A percentile compares a stretch with the other conserved stretches of the same genome.
phyloP scores from a whole-genome alignment of 2,888 invertebrate genomes.

The Leistus spinibarbis region DNA sequence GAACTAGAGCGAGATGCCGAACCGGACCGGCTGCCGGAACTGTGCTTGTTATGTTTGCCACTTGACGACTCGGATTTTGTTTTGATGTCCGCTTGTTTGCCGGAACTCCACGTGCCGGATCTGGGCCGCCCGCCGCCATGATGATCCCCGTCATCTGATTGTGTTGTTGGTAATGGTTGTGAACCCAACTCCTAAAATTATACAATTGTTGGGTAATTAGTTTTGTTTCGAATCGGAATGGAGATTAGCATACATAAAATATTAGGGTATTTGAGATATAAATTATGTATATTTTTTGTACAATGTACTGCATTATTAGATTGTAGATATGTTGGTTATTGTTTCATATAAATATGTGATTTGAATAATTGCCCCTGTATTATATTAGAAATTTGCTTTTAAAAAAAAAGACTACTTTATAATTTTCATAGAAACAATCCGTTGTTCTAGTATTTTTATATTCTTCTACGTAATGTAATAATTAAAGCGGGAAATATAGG shows the following conservation, averaged over 20 bases:
- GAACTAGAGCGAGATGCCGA: constrained; percentile 56
- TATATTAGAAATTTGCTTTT: no score
- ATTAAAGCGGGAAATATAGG: background rate
- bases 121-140: constrained; percentile 61
- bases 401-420: no score
- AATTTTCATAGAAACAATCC: background rate
- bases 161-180: constrained; percentile 65
- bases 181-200: constrained; percentile 65
- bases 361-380: no score
- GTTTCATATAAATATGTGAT: no score
- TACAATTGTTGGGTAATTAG: background rate
- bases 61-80: constrained; percentile 1
- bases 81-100: constrained; percentile 48
- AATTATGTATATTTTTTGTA: no score
- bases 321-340: no score
- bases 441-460: background rate
- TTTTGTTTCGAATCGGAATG: no score
- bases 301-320: no score
- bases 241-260: no score
- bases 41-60: constrained; percentile 44
- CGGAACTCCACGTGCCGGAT: constrained; percentile 68
- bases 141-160: constrained; percentile 58
- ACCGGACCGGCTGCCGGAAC: constrained; percentile 55
- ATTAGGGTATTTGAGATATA: no score
- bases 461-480: background rate